Percentiles rank a stretch among this genome's conserved stretches.
These are phyloP conservation scores for Eptatretus atami DNA, from an alignment of 2,797 vertebrate genomes.

Conservation along the genomic window DNA sequence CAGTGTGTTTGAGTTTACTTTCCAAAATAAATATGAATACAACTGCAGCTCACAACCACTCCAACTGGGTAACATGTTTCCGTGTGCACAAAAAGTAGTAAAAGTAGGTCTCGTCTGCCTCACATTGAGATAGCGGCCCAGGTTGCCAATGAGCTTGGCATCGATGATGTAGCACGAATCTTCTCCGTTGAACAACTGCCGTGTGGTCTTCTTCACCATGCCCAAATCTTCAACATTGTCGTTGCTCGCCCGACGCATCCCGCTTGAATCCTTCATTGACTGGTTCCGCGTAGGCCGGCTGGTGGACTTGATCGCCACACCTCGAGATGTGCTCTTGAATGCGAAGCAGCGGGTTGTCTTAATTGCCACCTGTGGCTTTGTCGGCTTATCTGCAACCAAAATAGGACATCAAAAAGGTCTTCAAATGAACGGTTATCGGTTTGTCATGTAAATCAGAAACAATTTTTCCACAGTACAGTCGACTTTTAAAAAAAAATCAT, in stretches of 20 bases:
- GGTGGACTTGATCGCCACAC: constrained; percentile 48
- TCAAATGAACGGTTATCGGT: too few relatives aligned
- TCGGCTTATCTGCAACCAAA: constrained; percentile 17
- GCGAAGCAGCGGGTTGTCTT: constrained; percentile 76
- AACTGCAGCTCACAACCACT: background rate
- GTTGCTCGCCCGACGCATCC: background rate
- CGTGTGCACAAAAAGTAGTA: background rate
- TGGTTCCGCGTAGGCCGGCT: constrained; percentile 11
- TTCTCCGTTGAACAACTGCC: constrained; percentile 68
- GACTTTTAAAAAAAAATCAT: too few relatives aligned
- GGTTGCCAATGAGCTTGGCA: constrained; percentile 77
- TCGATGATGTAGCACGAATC: constrained; percentile 97
- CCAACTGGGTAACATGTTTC: background rate
- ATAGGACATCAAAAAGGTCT: background rate
- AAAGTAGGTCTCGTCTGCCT: constrained; percentile 11
- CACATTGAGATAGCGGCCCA: constrained; percentile 84
- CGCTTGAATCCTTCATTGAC: background rate
- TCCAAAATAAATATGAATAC: background rate
- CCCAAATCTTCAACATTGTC: background rate
- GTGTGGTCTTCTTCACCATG: constrained; percentile 24
- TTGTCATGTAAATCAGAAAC: too few relatives aligned
- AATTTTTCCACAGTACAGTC: too few relatives aligned
- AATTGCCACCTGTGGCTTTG: constrained; percentile 68
- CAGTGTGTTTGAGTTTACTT: too few relatives aligned
- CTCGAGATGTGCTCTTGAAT: constrained; percentile 40